These are phyloP conservation scores for Scaptomyza pallida DNA, from an alignment of 1,140 invertebrate species.

Conservation along the genomic window DNA sequence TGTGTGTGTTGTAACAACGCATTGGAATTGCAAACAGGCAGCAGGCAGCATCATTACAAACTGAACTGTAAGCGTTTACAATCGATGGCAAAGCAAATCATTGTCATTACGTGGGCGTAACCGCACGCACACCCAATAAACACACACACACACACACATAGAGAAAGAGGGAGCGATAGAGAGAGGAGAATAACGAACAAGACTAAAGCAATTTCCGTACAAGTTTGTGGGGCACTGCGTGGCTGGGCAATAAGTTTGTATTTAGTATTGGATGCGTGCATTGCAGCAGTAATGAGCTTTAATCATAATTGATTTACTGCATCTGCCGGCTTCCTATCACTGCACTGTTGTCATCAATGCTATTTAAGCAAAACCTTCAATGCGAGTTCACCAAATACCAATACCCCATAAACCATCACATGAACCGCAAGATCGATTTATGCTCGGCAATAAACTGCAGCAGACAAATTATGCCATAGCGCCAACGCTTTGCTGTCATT, in stretches of 20 bases:
- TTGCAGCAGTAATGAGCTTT: constrained; percentile 76
- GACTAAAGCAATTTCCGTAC: constrained; percentile 65
- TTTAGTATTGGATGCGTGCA: constrained; percentile 39
- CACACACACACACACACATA: constrained; percentile 6
- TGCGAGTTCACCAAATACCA: constrained; percentile 15
- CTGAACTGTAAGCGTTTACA: constrained; percentile 51
- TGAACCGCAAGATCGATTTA: constrained; percentile 58
- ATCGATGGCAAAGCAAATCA: constrained; percentile 71
- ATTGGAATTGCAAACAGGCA: constrained; percentile 43
- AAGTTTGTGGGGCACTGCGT: constrained; percentile 56
- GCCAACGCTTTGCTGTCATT: constrained; percentile 46
- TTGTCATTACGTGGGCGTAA: constrained; percentile 70
- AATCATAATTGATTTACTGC: constrained; percentile 81
- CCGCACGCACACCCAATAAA: constrained; percentile 40
- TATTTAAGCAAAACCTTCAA: constrained; percentile 23
- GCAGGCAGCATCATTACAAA: constrained; percentile 50
- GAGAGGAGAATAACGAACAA: background rate
- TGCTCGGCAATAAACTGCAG: constrained; percentile 68
- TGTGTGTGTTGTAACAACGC: constrained; percentile 21
- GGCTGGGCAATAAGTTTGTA: constrained; percentile 47
- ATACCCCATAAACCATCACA: constrained; percentile 47
- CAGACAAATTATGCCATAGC: constrained; percentile 69
- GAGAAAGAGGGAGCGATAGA: background rate
- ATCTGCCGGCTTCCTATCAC: constrained; percentile 15
- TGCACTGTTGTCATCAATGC: constrained; percentile 58